Evolutionary conservation across 2,113 vertebrate species (phyloP).

Genomic region (Siniperca chuatsi): DNA sequence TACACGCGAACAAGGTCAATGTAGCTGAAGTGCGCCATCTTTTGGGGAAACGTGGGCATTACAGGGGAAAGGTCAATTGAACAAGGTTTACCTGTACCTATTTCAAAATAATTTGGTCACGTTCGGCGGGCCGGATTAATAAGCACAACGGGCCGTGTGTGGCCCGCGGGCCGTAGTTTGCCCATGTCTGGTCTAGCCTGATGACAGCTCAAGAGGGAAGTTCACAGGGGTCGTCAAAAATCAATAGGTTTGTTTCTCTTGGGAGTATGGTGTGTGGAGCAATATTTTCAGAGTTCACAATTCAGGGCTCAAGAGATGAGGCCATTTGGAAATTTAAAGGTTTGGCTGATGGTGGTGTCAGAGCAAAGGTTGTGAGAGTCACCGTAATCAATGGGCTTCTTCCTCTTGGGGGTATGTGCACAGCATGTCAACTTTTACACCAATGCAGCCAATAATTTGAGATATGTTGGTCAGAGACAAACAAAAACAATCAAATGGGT

Average conservation of each 20-base stretch:
- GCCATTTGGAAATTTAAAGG: not conserved
- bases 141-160: too few relatives aligned
- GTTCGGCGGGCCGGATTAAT: too few relatives aligned
- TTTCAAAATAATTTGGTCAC: too few relatives aligned
- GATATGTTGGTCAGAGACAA: not conserved
- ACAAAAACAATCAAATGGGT: not conserved
- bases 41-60: too few relatives aligned
- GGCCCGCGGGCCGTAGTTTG: too few relatives aligned
- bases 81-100: too few relatives aligned
- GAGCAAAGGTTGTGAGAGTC: slow-evolving; percentile 8
- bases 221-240: not conserved
- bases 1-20: too few relatives aligned
- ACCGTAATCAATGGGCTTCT: not conserved
- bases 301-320: not conserved
- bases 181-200: not conserved
- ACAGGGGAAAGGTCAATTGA: too few relatives aligned
- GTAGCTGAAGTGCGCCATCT: too few relatives aligned
- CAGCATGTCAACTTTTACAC: not conserved
- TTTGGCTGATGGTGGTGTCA: not conserved
- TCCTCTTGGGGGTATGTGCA: not conserved
- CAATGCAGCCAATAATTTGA: not conserved
- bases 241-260: not conserved
- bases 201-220: not conserved
- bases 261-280: not conserved
- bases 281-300: not conserved